Percentiles rank a stretch among this genome's conserved stretches.
Conservation (phyloP, 2,888 invertebrate genomes). For the Pseudoips prasinana region DNA sequence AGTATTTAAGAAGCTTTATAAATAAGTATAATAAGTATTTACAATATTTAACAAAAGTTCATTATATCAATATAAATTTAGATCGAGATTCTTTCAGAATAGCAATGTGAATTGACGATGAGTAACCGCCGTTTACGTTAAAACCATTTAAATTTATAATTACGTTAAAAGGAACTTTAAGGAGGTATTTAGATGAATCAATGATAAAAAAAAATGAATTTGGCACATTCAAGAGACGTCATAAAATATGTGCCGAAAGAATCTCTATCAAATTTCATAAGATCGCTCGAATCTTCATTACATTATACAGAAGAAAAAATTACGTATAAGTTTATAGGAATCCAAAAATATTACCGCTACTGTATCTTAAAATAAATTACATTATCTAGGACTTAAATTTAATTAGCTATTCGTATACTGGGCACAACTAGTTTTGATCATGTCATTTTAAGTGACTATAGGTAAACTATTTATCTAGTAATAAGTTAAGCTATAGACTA, state of each 20-base stretch:
- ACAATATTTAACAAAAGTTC: conserved; percentile 65
- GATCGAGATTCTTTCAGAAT: conserved; percentile 63
- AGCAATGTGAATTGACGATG: conserved; percentile 19
- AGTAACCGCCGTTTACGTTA: conserved; percentile 35
- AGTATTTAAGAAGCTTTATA: conserved; percentile 45
- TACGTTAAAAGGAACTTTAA: conserved; percentile 54
- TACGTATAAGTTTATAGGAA: conserved; percentile 82
- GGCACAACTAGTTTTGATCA: conserved; percentile 82
- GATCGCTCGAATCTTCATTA: conserved; percentile 34
- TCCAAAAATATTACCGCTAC: conserved; percentile 81
- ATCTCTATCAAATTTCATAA: conserved; percentile 59
- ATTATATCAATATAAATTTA: conserved; percentile 54
- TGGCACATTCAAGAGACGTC: conserved; percentile 65
- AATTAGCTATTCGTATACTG: conserved; percentile 81
- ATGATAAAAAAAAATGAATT: conserved; percentile 59
- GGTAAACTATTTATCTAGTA: conserved; percentile 77
- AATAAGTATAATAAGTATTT: conserved; percentile 62
- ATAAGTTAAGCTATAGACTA: conserved; percentile 80
- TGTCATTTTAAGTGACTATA: conserved; percentile 80
- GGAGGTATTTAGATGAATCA: conserved; percentile 55
- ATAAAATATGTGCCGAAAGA: conserved; percentile 57
- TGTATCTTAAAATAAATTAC: conserved; percentile 81
- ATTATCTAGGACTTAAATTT: conserved; percentile 63
- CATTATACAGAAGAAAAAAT: conserved; percentile 65
- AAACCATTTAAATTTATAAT: conserved; percentile 44